These are phyloP conservation scores for Belgica antarctica DNA, from an alignment of 2,888 invertebrate genomes.

Conservation along the genomic window DNA sequence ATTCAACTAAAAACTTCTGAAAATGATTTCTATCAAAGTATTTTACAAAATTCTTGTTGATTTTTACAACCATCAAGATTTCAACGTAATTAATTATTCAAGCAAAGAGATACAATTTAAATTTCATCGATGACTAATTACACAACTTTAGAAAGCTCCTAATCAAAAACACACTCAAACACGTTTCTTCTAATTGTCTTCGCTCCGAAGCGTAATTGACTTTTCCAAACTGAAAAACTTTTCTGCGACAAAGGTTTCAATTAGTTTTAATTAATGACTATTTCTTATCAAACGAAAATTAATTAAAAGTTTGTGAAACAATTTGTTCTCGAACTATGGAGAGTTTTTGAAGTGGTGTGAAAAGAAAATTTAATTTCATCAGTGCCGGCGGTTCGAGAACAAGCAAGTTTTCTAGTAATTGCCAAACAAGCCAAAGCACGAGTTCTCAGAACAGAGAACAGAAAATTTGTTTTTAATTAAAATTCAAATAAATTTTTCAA, in stretches of 20 bases:
- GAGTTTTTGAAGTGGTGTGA: not conserved
- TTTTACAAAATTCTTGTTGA: no score
- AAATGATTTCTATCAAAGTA: no score
- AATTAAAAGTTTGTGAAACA: slow-evolving; percentile 2
- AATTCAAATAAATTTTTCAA: not conserved
- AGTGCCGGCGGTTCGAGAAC: not conserved
- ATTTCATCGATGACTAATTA: no score
- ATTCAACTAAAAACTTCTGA: no score
- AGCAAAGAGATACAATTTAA: no score
- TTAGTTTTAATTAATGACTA: slow-evolving; percentile 2
- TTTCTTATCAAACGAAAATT: not conserved
- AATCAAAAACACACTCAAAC: no score
- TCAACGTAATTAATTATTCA: no score
- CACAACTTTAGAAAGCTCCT: no score
- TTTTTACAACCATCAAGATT: no score
- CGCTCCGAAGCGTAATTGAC: not conserved
- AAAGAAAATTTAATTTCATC: not conserved
- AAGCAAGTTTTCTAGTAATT: not conserved
- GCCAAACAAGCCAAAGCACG: not conserved
- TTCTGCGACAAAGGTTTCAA: not conserved
- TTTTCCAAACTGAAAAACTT: not conserved
- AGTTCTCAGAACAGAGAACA: not conserved
- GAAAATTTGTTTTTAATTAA: slow-evolving; percentile 13
- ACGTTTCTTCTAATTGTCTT: not conserved
- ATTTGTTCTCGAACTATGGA: not conserved